Base-by-base conservation (phyloP, 1,140 invertebrate species). In the Forficula auricularia region DNA sequence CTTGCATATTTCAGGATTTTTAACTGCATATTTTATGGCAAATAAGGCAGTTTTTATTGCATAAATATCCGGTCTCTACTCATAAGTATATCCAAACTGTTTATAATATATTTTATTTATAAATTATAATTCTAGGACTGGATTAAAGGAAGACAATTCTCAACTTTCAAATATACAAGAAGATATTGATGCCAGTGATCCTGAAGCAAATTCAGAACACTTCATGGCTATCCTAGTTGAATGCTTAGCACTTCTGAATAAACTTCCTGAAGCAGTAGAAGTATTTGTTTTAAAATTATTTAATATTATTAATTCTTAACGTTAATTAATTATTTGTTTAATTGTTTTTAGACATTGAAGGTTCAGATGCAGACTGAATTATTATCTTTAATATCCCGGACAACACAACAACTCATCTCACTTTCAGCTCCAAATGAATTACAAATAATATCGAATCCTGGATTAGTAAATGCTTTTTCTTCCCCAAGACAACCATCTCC, bases 141-240 rank as follows among this genome's bases (percentile, higher is more conserved):
- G 22, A 27, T 27, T 27, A 27, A 27, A 27, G 22, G 22, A 27
- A 27, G 22, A 27, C 22, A 27, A 27, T 27, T 27, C 22, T 27
- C 22, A 27, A 27, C 22, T 27, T 27, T 27, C 22, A 20, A 38
- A 71, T 43, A 58, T 74, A 16, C 62, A 67, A 18, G 79, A 82
- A 53, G 73, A 81, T 54, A 62, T 73, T 33, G 67, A 71, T 52
- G 54, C 62, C 16, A 50, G 58, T 14, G 73, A 81, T 58, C 73
- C 75, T 3, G 77, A 82, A 53, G 67, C 74, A 42, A 74, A 81
- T 57, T 65, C 72, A 27, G 69, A 68, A 49, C 68, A 80, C 52
- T 82, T 82, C 52, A 72, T 89, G 50, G 73, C 79, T 50, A 79
- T 89, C 50, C 68, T 89, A 19, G 73, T 90, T 3, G 84, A 90